Conservation (phyloP, 1,140 invertebrate genomes). For the Sitophilus oryzae region DNA sequence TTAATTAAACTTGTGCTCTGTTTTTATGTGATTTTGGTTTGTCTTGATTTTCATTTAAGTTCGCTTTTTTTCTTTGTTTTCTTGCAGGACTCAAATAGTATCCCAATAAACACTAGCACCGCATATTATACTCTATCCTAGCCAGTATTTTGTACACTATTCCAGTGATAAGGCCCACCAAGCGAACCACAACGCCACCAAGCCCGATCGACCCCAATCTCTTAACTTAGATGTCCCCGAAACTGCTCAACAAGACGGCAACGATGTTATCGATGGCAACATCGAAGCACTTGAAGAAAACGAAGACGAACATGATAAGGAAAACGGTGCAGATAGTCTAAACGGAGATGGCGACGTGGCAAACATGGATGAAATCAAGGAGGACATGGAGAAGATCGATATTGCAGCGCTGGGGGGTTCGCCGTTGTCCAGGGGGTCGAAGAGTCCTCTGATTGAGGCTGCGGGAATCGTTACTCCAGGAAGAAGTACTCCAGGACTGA, state of each 20-base stretch:
- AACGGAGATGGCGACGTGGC: constrained; percentile 11
- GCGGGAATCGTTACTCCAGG: constrained; percentile 14
- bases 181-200: constrained; percentile 34
- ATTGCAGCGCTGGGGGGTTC: not conserved
- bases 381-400: constrained; percentile 11
- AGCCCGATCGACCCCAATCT: constrained; percentile 49
- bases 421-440: constrained; percentile 6
- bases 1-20: no score
- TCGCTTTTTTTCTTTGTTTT: constrained; percentile 28
- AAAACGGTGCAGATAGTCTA: constrained; percentile 15
- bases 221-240: constrained; percentile 47
- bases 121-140: constrained; percentile 12
- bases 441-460: constrained; percentile 14
- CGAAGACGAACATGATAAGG: constrained; percentile 2
- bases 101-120: constrained; percentile 30
- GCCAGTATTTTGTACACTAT: constrained; percentile 31
- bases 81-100: constrained; percentile 36
- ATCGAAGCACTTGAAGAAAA: constrained; percentile 40
- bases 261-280: constrained; percentile 38
- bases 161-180: constrained; percentile 33
- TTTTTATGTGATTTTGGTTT: constrained; percentile 8
- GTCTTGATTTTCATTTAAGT: constrained; percentile 27
- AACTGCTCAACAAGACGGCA: constrained; percentile 36
- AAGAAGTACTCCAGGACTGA: constrained; percentile 41
- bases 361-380: constrained; percentile 4